These are phyloP conservation scores for Parasteatoda lunata DNA, from an alignment of 2,888 invertebrate genomes.

Conservation along the genomic window DNA sequence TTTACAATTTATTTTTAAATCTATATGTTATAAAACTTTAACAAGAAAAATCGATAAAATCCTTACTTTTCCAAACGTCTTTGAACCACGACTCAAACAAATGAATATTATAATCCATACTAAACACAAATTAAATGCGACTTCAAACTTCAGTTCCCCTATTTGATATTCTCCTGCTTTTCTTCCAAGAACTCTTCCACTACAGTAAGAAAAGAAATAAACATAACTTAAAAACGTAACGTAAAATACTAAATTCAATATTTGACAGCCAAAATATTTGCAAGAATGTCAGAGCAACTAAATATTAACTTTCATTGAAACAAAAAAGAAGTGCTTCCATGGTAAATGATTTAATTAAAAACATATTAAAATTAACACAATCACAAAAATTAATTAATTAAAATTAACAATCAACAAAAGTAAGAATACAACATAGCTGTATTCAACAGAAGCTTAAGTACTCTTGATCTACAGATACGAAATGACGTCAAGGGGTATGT, in stretches of 20 bases:
- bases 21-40: background rate
- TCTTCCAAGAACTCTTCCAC: conserved; percentile 86
- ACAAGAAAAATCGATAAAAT: background rate
- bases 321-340: no score
- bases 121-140: conserved; percentile 87
- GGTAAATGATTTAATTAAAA: no score
- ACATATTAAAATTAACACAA: no score
- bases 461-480: no score
- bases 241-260: background rate
- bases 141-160: conserved; percentile 80
- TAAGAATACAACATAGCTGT: no score
- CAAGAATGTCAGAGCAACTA: no score
- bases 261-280: no score
- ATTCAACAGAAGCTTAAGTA: no score
- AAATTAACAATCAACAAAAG: no score
- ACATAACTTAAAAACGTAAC: background rate
- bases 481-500: no score
- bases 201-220: conserved; percentile 72
- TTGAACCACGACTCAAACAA: conserved; percentile 82
- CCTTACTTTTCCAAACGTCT: conserved; percentile 83
- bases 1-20: background rate
- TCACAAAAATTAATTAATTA: no score
- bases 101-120: conserved; percentile 93
- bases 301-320: no score
- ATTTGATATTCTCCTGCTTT: conserved; percentile 71